Evolutionary conservation across 1,140 invertebrate species (phyloP), one percentile per base, ranked within the genome.

Genomic region (Zaprionus taronus): DNA sequence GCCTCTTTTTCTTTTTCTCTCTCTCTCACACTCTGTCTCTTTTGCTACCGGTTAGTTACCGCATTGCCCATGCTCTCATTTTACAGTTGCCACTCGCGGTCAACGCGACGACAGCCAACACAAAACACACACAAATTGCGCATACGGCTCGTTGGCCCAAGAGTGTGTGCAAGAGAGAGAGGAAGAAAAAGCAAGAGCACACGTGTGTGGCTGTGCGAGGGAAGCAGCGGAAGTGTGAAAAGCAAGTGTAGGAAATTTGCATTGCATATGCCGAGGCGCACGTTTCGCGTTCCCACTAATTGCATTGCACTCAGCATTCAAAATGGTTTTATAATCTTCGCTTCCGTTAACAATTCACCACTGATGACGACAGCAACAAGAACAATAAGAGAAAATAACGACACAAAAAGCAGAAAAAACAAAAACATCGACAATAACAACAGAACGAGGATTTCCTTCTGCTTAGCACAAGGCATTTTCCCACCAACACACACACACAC

Each of bases 241-340:
- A 15, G 55, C 56, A 60, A 55, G 66, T 60, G 55, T 44, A 47
- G 36, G 41, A 61, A 71, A 71, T 69, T 76, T 75, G 56, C 72
- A 65, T 76, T 79, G 68, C 72, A 79, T 75, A 22, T 41, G 38
- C 34, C 55, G 15, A 53, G 26, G 38, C 17, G 72, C 64, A 56
- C 67, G 73, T 75, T 47, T 66, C 20, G 15, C 47, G 56, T 67
- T 65, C 34, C 34, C 71, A 70, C 83, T 87, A 87, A 87, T 87
- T 87, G 86, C 83, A 80, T 83, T 83, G 80, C 69, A 68, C 72
- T 56, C 56, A 80, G 61, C 75, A 81, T 76, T 87, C 70, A 71
- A 79, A 81, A 87, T 84, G 78, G 78, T 84, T 81, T 89, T 84
- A 84, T 81, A 87, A 87, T 89, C 81, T 81, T 76, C 76, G 81